Evolutionary conservation across 1,140 invertebrate species (phyloP), one percentile per base, ranked within the genome.

Genomic region (Aricia agestis): DNA sequence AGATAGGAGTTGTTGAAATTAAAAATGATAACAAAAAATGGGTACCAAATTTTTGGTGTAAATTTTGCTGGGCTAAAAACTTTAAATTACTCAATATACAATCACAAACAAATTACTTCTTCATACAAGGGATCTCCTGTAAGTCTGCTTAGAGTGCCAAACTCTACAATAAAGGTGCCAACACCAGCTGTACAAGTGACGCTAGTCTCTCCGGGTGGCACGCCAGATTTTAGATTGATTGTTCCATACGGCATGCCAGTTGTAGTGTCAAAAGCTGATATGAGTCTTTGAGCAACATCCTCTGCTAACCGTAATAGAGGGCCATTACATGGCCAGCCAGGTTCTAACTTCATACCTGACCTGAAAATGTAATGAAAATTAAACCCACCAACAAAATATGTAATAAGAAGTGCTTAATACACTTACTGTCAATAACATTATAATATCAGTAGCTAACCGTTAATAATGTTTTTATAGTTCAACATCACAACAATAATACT

Each of bases 181-280:
- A 99, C 97, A 11, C 98, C 98, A 41, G 99, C 99, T 6, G 98
- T 99, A 87, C 99, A 99, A 0, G 98, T 99, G 2, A 99, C 94
- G 67, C 97, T 96, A 7, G 99, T 99, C 92, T 99, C 99, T 15
- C 97, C 97, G 68, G 94, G 93, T 4, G 99, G 98, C 2, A 99
- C 97, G 4, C 99, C 99, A 87, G 97, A 94, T 67, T 95, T 94
- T 10, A 99, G 88, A 90, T 99, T 99, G 0, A 98, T 98, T 10
- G 99, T 99, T 17, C 99, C 99, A 93, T 99, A 99, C 0, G 99
- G 99, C 98, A 99, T 99, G 1, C 98, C 98, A 25, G 97, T 97
- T 13, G 94, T 94, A 0, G 97, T 97, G 80, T 98, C 95, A 91
- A 98, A 98, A 5, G 97, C 97, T 18, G 97, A 96, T 63, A 99